Percentiles rank a stretch among this genome's conserved stretches.
Evolutionary conservation across 2,888 invertebrate species (phyloP).

Genomic region (Erynnis tages): DNA sequence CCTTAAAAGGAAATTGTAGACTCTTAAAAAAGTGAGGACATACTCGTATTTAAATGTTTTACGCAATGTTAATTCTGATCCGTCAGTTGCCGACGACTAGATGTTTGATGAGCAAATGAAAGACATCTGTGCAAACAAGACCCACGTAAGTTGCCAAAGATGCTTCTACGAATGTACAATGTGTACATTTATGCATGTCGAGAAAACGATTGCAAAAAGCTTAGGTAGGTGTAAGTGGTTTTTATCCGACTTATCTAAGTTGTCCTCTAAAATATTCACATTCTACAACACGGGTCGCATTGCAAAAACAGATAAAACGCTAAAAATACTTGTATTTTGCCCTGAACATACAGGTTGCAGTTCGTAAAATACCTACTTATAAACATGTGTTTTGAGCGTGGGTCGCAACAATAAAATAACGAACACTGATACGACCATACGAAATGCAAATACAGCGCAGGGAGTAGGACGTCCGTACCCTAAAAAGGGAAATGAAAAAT

Average conservation of each 20-base stretch:
- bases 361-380: not conserved
- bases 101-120: conserved; percentile 59
- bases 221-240: not conserved
- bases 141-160: conserved; percentile 45
- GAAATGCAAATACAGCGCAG: conserved; percentile 63
- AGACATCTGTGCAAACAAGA: conserved; percentile 39
- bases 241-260: not conserved
- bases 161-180: conserved; percentile 35
- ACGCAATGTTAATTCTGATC: conserved; percentile 50
- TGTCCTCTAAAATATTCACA: not conserved
- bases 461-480: conserved; percentile 74
- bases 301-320: not conserved
- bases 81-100: conserved; percentile 43
- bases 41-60: conserved; percentile 42
- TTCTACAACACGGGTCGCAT: not conserved
- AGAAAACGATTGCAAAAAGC: not conserved
- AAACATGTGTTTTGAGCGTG: conserved; percentile 43
- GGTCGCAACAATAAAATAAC: conserved; percentile 46
- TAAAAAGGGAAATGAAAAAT: conserved; percentile 74
- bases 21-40: conserved; percentile 41
- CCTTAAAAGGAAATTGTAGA: conserved; percentile 32
- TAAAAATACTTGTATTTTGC: conserved; percentile 5
- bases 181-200: conserved; percentile 4
- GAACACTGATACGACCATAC: conserved; percentile 34
- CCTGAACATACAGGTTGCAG: conserved; percentile 6